A percentile compares a stretch with the other conserved stretches of the same genome.
These are phyloP conservation scores for Arrhamphus sclerolepis DNA, from an alignment of 2,797 vertebrate species.

Conservation along the genomic window DNA sequence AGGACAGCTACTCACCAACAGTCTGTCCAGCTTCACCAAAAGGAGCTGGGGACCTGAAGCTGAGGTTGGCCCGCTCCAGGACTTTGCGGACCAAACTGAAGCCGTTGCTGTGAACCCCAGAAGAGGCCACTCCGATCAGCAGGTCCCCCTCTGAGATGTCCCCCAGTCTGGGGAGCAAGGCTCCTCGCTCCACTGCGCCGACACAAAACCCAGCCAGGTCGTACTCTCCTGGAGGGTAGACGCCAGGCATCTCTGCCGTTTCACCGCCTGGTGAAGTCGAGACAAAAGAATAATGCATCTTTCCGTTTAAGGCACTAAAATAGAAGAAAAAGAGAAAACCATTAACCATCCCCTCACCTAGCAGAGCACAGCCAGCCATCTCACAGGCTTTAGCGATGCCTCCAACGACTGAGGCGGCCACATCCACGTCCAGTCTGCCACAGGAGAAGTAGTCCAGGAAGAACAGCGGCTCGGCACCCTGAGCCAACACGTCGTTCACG, in stretches of 20 bases:
- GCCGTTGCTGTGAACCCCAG: conserved; percentile 96
- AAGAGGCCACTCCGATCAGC: conserved; percentile 90
- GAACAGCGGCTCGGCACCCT: conserved; percentile 95
- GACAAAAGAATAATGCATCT: too few species aligned
- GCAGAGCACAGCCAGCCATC: conserved; percentile 89
- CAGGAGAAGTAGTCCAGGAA: conserved; percentile 98
- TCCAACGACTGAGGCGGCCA: conserved; percentile 83
- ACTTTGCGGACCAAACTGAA: conserved; percentile 94
- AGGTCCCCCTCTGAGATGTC: conserved; percentile 86
- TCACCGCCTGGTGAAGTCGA: conserved; percentile 85
- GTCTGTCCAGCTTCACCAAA: conserved; percentile 78
- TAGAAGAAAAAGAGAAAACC: neutral
- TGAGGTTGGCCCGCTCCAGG: conserved; percentile 80
- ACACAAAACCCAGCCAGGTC: conserved; percentile 95
- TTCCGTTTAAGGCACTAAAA: neutral
- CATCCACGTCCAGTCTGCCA: conserved; percentile 86
- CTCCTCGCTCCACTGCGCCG: conserved; percentile 87
- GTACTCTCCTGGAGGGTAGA: conserved; percentile 89
- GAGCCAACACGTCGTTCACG: conserved; percentile 95
- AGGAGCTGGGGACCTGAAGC: conserved; percentile 83
- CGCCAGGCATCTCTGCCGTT: conserved; percentile 95
- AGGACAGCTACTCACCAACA: conserved; percentile 79
- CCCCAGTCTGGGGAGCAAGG: conserved; percentile 85
- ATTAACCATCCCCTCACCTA: conserved; percentile 79
- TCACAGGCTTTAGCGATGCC: conserved; percentile 90